Base-by-base conservation (phyloP, 2,888 invertebrate genomes). In the Drosophila melanosoma region DNA sequence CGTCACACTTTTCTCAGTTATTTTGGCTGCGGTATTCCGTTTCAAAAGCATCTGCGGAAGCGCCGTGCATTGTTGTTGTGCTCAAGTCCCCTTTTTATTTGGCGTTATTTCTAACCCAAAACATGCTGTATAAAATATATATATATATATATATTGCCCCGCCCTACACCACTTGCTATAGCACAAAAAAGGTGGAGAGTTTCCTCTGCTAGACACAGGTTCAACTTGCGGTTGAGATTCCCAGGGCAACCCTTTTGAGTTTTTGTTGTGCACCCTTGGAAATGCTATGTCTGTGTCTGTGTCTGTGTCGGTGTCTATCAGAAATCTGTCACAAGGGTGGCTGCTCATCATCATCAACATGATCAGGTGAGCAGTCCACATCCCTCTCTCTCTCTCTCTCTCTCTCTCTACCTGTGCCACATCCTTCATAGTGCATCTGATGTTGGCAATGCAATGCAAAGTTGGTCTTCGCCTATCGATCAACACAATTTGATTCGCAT, bases 401-500 rank as follows among this genome's bases (percentile, higher is more conserved):
- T 6, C 10, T 53, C 70, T 70, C 7, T 45, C 52, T 63, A 71
- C 48, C 56, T 60, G 57, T 48, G 48, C 26, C 53, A 58, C 65
- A 65, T 65, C 72, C 67, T 53, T 4, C 60, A 15, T n/a, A 20
- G 29, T 45, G 56, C 36, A 38, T 23, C 45, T 32, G 54, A 29
- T 45, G 42, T 8, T 61, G 54, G 59, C 56, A 69, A 61, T 72
- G 76, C 64, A 73, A 71, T 67, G 68, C 62, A 67, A 80, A 62
- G 72, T 76, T 49, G 54, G 15, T 61, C 49, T n/a, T 57, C 51
- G 48, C 54, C 82, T 68, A 84, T 85, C 89, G 80, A 85, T 85
- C 89, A 89, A 74, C 61, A 80, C 57, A 78, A 89, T 86, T 89
- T 81, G 89, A 89, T 89, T 86, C 85, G 89, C 85, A 87, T 86